Conservation (phyloP, 2,113 vertebrate genomes). For the Xerus inauris region DNA sequence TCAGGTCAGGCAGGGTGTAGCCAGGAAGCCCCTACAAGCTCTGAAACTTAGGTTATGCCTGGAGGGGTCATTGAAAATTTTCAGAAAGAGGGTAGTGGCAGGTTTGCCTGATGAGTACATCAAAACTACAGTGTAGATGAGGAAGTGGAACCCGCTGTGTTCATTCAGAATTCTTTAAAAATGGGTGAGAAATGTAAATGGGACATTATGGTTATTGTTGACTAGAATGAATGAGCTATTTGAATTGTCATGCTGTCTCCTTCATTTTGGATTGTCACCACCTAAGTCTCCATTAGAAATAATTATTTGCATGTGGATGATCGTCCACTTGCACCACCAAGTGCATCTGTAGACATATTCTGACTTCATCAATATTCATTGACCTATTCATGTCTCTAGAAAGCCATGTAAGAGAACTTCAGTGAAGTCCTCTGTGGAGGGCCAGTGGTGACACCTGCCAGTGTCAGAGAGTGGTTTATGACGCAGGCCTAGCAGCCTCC, state of each 20-base stretch:
- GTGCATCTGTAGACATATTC: not conserved
- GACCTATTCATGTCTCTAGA: not conserved
- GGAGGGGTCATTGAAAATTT: not conserved
- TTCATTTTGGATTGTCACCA: not conserved
- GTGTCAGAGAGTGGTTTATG: not conserved
- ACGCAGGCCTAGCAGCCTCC: not conserved
- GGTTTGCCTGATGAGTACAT: not conserved
- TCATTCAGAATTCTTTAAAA: not conserved
- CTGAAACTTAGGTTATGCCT: not conserved
- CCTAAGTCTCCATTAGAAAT: not conserved
- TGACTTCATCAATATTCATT: not conserved
- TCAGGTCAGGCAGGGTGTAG: accelerated
- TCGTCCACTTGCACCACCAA: not conserved
- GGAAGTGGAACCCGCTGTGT: not conserved
- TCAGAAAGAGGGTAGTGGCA: not conserved
- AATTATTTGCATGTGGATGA: not conserved
- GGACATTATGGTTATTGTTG: not conserved
- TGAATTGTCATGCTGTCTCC: not conserved
- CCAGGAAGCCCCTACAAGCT: not conserved
- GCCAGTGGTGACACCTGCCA: not conserved
- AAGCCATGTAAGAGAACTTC: not conserved
- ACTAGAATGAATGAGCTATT: not conserved
- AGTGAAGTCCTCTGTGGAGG: too few species aligned
- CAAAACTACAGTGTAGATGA: not conserved
- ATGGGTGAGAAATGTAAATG: not conserved